Percentiles rank a stretch among this genome's conserved stretches.
phyloP scores from a whole-genome alignment of 2,113 vertebrate species.

The Malaclemys terrapin region DNA sequence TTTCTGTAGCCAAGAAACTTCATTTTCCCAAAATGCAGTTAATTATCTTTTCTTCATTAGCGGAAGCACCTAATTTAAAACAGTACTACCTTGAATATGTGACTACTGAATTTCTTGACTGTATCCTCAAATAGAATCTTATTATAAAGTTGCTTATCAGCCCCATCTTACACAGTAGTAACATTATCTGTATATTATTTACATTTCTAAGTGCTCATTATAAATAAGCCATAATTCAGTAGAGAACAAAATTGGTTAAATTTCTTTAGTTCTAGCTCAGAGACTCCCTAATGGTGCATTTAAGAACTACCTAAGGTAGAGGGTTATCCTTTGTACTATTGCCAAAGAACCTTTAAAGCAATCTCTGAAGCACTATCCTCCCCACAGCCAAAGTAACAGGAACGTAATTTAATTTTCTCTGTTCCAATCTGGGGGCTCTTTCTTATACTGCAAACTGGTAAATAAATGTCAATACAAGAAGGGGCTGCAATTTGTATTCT shows the following conservation, averaged over 20 bases:
- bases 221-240: not conserved
- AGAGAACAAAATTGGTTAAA: not conserved
- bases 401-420: slow-evolving; percentile 70
- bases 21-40: not conserved
- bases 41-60: slow-evolving; percentile 45
- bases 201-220: not conserved
- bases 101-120: not conserved
- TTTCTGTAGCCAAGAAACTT: not conserved
- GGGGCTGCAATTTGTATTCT: slow-evolving; percentile 56
- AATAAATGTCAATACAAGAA: slow-evolving; percentile 70
- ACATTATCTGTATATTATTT: not conserved
- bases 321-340: not conserved
- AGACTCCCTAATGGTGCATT: not conserved
- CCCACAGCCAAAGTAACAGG: slow-evolving; percentile 20
- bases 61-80: slow-evolving; percentile 29
- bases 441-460: slow-evolving; percentile 57
- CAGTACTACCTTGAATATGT: not conserved
- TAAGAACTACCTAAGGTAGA: slow-evolving; percentile 5
- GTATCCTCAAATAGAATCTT: not conserved
- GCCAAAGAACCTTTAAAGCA: slow-evolving; percentile 39
- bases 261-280: slow-evolving; percentile 21
- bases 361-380: slow-evolving; percentile 24
- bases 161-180: not conserved
- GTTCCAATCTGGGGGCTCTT: slow-evolving; percentile 54
- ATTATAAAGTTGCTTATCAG: not conserved